Evolutionary conservation across 2,888 invertebrate genomes (phyloP).

Genomic region (Rhingia rostrata): DNA sequence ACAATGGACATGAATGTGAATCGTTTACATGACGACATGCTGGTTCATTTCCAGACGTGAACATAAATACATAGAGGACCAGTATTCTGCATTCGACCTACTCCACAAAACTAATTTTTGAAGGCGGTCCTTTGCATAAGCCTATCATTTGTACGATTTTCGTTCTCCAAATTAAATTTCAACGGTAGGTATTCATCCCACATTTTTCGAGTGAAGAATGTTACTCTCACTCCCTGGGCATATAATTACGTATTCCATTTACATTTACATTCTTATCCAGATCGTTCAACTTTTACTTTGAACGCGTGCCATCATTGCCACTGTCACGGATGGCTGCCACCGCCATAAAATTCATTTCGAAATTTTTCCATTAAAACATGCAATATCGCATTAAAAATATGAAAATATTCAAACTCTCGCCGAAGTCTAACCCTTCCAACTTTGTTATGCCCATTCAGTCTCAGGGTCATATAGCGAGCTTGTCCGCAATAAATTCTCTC

Average conservation of each 20-base stretch:
- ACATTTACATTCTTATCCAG: slow-evolving; percentile 38
- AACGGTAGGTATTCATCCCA: not conserved
- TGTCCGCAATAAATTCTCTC: slow-evolving; percentile 47
- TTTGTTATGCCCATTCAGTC: slow-evolving; percentile 42
- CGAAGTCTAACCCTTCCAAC: slow-evolving; percentile 29
- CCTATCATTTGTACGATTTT: no score
- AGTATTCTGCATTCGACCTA: no score
- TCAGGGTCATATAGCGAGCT: slow-evolving; percentile 45
- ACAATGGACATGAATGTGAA: no score
- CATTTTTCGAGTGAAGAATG: not conserved
- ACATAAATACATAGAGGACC: no score
- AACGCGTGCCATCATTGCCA: slow-evolving; percentile 63
- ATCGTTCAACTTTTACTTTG: slow-evolving; percentile 58
- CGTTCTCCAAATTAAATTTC: no score
- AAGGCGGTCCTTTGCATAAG: no score
- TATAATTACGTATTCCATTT: slow-evolving; percentile 23
- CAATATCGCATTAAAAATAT: slow-evolving; percentile 51
- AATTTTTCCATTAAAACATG: slow-evolving; percentile 55
- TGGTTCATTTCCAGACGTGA: no score
- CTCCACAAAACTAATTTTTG: no score
- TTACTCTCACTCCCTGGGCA: not conserved
- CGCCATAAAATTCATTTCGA: slow-evolving; percentile 32
- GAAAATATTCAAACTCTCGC: not conserved
- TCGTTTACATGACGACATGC: no score
- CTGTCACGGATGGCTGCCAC: slow-evolving; percentile 65